These are phyloP conservation scores for Empis livida DNA, from an alignment of 2,888 invertebrate genomes.

Conservation along the genomic window DNA sequence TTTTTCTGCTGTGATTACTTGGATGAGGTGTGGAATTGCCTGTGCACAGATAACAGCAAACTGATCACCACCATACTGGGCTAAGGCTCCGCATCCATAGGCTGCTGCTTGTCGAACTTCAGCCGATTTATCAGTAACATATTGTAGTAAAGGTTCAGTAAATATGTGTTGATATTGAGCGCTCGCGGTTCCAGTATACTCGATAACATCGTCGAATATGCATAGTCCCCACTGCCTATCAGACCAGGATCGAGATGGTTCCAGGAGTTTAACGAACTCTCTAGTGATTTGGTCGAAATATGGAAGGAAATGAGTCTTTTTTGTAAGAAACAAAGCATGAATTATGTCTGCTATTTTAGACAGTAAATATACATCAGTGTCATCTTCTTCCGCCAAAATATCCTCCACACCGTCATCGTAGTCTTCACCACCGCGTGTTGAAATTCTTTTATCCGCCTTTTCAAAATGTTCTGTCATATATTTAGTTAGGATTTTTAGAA, in stretches of 20 bases:
- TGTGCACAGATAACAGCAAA: constrained; percentile 69
- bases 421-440: constrained; percentile 91
- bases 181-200: constrained; percentile 76
- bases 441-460: constrained; percentile 71
- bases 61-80: constrained; percentile 61
- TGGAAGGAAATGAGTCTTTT: constrained; percentile 75
- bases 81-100: constrained; percentile 93
- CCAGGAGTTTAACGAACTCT: constrained; percentile 72
- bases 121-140: constrained; percentile 65
- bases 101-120: constrained; percentile 95
- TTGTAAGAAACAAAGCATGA: constrained; percentile 80
- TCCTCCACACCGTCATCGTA: constrained; percentile 98
- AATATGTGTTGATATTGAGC: constrained; percentile 83
- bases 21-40: constrained; percentile 69
- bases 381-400: constrained; percentile 83
- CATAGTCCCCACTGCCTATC: constrained; percentile 98
- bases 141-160: constrained; percentile 68
- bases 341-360: constrained; percentile 89
- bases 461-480: constrained; percentile 70
- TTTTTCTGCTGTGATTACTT: constrained; percentile 69
- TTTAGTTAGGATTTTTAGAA: constrained; percentile 60
- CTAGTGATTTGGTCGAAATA: constrained; percentile 80
- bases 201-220: constrained; percentile 95
- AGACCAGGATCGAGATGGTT: constrained; percentile 71
- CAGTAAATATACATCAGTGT: constrained; percentile 82